Conservation (phyloP, 1,140 invertebrate genomes). For the Drosophila prosaltans region DNA sequence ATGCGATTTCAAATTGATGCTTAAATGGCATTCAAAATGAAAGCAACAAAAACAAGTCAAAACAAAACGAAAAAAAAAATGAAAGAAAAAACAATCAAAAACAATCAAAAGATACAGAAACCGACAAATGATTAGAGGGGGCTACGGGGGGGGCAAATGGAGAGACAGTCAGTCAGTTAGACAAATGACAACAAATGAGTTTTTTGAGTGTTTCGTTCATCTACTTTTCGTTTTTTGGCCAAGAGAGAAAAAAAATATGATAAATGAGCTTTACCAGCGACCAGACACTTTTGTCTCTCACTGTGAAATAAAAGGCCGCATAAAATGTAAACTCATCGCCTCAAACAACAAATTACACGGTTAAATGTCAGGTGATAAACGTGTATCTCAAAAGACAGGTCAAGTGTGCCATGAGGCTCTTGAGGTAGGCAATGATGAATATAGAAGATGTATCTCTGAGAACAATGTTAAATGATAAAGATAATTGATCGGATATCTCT, state of each 20-base stretch:
- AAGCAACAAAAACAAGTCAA: constrained; percentile 47
- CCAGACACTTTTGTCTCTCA: constrained; percentile 14
- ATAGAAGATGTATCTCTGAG: background rate
- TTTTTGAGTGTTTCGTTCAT: constrained; percentile 60
- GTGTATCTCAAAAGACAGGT: background rate
- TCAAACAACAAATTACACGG: constrained; percentile 16
- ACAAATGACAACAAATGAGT: constrained; percentile 78
- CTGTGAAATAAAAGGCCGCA: constrained; percentile 9
- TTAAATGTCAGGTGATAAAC: constrained; percentile 15
- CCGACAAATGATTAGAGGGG: background rate
- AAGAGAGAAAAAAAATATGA: constrained; percentile 7
- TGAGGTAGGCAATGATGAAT: background rate
- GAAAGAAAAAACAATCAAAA: constrained; percentile 51
- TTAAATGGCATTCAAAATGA: constrained; percentile 70
- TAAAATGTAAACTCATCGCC: constrained; percentile 19
- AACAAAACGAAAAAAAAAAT: constrained; percentile 47
- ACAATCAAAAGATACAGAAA: constrained; percentile 31
- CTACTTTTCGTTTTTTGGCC: constrained; percentile 44
- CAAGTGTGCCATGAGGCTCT: background rate
- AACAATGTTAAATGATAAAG: too few relatives aligned
- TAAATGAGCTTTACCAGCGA: constrained; percentile 17
- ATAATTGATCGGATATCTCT: too few relatives aligned
- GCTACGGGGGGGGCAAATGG: background rate
- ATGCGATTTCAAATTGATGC: constrained; percentile 70
- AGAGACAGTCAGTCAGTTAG: constrained; percentile 23